Percentiles rank a stretch among this genome's conserved stretches.
Evolutionary conservation across 2,797 vertebrate genomes (phyloP).

Genomic region (Cryptoblepharus egeriae): DNA sequence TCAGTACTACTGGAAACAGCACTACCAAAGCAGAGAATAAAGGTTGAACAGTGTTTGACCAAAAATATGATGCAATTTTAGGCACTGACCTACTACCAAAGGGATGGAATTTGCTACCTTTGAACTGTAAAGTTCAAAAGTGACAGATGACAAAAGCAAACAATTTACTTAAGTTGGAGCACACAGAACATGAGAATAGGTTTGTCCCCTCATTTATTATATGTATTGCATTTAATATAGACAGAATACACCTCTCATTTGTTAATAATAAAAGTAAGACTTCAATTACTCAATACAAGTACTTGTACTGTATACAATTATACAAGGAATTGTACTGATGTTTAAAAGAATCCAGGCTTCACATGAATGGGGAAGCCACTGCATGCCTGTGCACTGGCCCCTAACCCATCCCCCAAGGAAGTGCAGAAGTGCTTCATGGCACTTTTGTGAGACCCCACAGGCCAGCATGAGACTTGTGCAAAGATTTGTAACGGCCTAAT

Average conservation of each 20-base stretch:
- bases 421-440: too few species aligned
- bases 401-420: too few species aligned
- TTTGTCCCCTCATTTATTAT: neutral
- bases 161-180: neutral
- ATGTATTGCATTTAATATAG: neutral
- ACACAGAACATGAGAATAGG: neutral
- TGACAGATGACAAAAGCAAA: neutral
- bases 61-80: constrained; percentile 16
- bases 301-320: too few species aligned
- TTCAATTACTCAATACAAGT: too few species aligned
- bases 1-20: neutral
- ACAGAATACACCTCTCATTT: neutral
- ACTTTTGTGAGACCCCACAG: too few species aligned
- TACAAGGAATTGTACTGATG: neutral
- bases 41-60: neutral
- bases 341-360: neutral
- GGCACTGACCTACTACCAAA: neutral
- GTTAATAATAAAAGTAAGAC: neutral
- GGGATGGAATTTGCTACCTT: neutral
- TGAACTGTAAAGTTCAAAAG: constrained; percentile 18
- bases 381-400: too few species aligned
- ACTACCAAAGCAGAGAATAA: constrained; percentile 11
- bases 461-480: too few species aligned
- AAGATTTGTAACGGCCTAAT: too few species aligned
- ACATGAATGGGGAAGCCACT: too few species aligned